Evolutionary conservation across 2,797 vertebrate genomes (phyloP).

Genomic region (Pipistrellus pygmaeus): DNA sequence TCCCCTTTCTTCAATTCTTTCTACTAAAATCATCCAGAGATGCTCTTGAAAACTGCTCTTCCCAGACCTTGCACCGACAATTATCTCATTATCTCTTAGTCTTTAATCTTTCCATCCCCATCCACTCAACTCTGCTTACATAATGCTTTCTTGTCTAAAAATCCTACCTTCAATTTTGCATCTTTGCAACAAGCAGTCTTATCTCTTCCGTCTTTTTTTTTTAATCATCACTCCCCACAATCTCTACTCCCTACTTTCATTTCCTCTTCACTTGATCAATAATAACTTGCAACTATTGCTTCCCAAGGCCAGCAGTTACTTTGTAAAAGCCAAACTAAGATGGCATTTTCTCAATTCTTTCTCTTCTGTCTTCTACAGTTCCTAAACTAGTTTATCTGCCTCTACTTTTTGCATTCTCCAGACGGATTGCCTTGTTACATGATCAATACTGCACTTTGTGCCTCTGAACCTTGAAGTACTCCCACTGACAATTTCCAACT

Average conservation of each 20-base stretch:
- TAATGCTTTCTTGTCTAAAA: neutral
- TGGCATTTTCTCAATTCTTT: neutral
- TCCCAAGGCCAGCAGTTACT: neutral
- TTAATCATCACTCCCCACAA: no score
- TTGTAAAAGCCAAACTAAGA: neutral
- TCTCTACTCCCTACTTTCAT: neutral
- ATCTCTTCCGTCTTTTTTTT: neutral
- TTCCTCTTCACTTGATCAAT: neutral
- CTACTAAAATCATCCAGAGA: neutral
- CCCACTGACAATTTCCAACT: neutral
- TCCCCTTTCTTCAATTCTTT: neutral
- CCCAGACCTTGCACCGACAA: neutral
- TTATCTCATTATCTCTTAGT: neutral
- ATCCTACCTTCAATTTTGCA: no score
- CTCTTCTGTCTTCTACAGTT: neutral
- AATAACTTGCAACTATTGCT: neutral
- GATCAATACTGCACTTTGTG: neutral
- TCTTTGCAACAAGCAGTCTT: neutral
- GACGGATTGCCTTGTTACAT: rapidly evolving
- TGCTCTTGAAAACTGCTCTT: neutral
- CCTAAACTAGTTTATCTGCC: neutral
- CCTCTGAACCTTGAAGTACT: neutral
- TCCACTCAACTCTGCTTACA: neutral
- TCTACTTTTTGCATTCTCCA: neutral
- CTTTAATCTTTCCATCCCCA: neutral